Evolutionary conservation across 2,888 invertebrate species (phyloP), one percentile per base, ranked within the genome.

Genomic region (Cetonia aurata): DNA sequence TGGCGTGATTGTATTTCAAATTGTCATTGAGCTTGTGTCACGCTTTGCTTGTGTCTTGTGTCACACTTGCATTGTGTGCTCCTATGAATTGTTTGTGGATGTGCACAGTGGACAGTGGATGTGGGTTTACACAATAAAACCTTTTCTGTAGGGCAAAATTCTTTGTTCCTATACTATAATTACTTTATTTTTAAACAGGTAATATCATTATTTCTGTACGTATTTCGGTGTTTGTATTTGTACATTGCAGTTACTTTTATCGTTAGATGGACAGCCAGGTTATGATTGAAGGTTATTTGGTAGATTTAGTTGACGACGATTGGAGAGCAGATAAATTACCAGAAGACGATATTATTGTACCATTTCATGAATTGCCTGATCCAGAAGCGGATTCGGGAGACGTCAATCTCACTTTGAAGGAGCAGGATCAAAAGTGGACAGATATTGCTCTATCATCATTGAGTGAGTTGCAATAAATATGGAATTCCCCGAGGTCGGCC

Each of bases 351-450:
- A 94, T 94, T 77, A 81, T 86, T 67, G 96, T 98, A 6, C 97
- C 97, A 1, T 83, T 92, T 60, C 90, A 93, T 80, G 96, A 97
- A 85, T 86, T 98, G 60, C 95, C 97, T 0, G 97, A 98, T 86
- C 95, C 95, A 0, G 96, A 96, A 83, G 94, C 96, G 1, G 97
- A 98, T 83, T 94, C 93, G 77, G 96, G 94, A 19, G 96, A 96
- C 85, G 93, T 95, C 3, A 94, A 94, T 80, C 90, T 96, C 81
- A 96, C 96, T 0, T 86, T 97, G 6, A 93, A 93, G 81, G 96
- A 98, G 83, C 94, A 93, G 81, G 94, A 94, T 80, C 90, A 91
- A 80, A 88, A 89, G 83, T 88, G 88, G 88, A 85, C 85, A 48
- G 89, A 89, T 79, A 84, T 89, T 67, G 87, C 88, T 70, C 81